A percentile compares a stretch with the other conserved stretches of the same genome.
phyloP scores from a whole-genome alignment of 1,140 invertebrate genomes.

The Drosophila littoralis region DNA sequence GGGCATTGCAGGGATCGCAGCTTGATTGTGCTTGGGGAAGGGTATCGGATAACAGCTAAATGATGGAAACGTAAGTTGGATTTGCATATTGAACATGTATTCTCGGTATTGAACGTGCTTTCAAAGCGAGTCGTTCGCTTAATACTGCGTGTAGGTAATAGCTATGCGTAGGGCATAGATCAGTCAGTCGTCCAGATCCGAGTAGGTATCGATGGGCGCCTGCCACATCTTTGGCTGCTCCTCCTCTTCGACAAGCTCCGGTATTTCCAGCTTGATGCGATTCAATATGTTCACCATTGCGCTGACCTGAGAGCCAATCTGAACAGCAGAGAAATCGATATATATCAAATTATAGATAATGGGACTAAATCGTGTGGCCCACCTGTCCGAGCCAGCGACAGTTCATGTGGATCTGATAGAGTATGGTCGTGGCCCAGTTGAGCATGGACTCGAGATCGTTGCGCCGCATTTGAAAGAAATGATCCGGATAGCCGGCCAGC shows the following conservation, averaged over 20 bases:
- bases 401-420: not conserved
- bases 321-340: not conserved
- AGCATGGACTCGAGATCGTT: constrained; percentile 4
- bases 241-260: not conserved
- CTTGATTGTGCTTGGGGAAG: not conserved
- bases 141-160: not conserved
- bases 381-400: not conserved
- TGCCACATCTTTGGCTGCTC: not conserved
- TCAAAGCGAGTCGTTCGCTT: too few species aligned
- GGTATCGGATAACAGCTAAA: not conserved
- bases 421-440: not conserved
- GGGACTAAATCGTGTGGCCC: too few species aligned
- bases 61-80: constrained; percentile 5
- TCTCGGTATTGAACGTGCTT: not conserved
- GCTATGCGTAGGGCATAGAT: not conserved
- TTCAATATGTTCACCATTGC: not conserved
- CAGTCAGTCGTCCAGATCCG: constrained; percentile 2
- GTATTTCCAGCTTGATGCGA: not conserved
- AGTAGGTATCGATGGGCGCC: constrained; percentile 2
- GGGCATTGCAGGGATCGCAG: not conserved
- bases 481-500: constrained; percentile 16
- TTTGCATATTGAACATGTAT: not conserved
- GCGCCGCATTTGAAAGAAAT: constrained; percentile 13
- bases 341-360: not conserved
- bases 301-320: not conserved